Base-by-base conservation (phyloP, 2,113 vertebrate genomes). In the Crocuta crocuta region DNA sequence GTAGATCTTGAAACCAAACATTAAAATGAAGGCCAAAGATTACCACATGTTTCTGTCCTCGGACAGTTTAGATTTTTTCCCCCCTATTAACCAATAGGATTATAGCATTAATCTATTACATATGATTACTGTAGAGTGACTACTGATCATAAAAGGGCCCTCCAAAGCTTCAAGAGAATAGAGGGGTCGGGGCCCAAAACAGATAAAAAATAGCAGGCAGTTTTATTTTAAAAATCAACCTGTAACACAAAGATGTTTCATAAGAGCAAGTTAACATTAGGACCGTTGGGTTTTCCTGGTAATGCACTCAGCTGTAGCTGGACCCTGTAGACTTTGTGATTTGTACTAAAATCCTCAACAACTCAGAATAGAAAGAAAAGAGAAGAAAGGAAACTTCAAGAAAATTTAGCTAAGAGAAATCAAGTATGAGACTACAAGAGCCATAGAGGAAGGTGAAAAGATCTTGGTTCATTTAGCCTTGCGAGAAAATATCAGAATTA, bases 161-260 rank as follows among this genome's bases (percentile, higher is more conserved):
- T 92, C 13, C 39, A 83, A 95, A 87, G 66, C 66, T 82, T 73
- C 61, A 16, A 92, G 45, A 58, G 33, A 73, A 82, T 53, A 33
- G 45, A 9, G 23, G 70, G 39, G 39, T 39, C 3, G 39, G 19
- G 5, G 1, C 5, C 58, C 16, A 81, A 88, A 78, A 10, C 17
- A 74, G 28, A 71, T 79, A 1, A 70, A 35, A 53, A 80, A 8
- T 5, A 83, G 12, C 4, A 63, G 82, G 39, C 11, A 76, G 28
- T 92, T 88, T 94, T 39, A 53, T 79, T 78, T 95, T 43, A 79
- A 84, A 97, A 95, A 85, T 48, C 17, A 91, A 61, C 45, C 48
- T 93, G 2, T 79, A 55, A 71, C 48, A 58, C 55, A 89, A 89
- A 94, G 84, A 50, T 66, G 39, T 92, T 95, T 91, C 65, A 33